Percentiles rank a stretch among this genome's conserved stretches.
Evolutionary conservation across 2,888 invertebrate species (phyloP).

Genomic region (Tipula confusa): DNA sequence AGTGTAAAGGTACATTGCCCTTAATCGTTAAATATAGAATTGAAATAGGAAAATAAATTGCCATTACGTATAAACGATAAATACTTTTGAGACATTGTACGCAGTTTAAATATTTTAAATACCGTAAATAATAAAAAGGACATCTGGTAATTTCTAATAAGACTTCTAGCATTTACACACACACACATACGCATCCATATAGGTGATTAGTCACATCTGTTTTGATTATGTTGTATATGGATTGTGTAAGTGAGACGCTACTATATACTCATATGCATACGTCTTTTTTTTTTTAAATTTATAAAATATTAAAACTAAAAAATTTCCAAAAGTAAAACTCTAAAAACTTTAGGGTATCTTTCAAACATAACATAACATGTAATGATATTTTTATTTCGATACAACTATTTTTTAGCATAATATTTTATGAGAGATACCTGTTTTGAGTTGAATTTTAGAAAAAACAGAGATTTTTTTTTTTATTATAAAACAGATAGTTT

Average conservation of each 20-base stretch:
- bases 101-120: background rate
- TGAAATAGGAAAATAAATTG: too few species aligned
- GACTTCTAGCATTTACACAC: background rate
- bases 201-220: background rate
- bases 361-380: background rate
- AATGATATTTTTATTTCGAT: background rate
- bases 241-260: background rate
- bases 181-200: background rate
- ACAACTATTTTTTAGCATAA: background rate
- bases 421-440: background rate
- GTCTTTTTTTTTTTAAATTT: background rate
- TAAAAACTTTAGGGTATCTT: background rate
- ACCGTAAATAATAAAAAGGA: background rate
- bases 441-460: background rate
- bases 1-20: too few species aligned
- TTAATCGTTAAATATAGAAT: too few species aligned
- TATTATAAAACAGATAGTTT: background rate
- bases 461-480: background rate
- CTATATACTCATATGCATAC: too few species aligned
- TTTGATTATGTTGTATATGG: background rate
- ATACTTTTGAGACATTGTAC: background rate
- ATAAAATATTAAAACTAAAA: background rate
- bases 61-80: too few species aligned
- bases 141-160: background rate
- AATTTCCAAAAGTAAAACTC: background rate